Percentiles rank a stretch among this genome's conserved stretches.
These are phyloP conservation scores for Podarcis siculus DNA, from an alignment of 2,797 vertebrate species.

Conservation along the genomic window DNA sequence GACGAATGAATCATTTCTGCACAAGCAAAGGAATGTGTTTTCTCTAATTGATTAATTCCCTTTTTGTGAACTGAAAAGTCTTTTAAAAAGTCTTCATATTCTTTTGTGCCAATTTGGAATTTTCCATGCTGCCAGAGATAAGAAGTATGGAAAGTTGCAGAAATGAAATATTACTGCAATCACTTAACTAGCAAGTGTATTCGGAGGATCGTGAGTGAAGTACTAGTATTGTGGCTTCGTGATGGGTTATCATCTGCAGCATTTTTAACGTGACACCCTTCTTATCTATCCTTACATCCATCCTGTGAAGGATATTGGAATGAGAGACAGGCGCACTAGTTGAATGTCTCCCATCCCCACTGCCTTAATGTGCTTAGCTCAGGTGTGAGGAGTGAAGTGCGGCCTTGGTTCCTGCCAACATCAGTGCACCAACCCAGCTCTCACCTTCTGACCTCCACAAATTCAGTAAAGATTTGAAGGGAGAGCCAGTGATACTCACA, in stretches of 20 bases:
- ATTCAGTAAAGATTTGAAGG: background rate
- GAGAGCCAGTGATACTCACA: too few species aligned
- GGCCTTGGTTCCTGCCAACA: too few species aligned
- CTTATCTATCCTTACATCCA: background rate
- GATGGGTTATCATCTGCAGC: background rate
- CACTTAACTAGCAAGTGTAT: background rate
- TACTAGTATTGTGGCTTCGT: background rate
- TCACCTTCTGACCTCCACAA: background rate
- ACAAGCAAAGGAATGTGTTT: constrained; percentile 77
- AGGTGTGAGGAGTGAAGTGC: too few species aligned
- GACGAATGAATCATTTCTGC: constrained; percentile 77
- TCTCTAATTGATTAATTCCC: constrained; percentile 69
- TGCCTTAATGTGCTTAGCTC: background rate
- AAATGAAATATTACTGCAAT: background rate
- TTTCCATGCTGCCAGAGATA: constrained; percentile 41
- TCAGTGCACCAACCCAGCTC: background rate
- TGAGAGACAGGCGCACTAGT: background rate
- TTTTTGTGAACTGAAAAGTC: constrained; percentile 73
- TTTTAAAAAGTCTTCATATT: constrained; percentile 69
- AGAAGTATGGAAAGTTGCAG: constrained; percentile 7
- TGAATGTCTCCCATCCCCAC: too few species aligned
- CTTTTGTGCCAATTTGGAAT: constrained; percentile 70
- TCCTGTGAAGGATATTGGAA: background rate
- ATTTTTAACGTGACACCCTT: background rate
- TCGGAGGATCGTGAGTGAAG: background rate